Evolutionary conservation across 2,797 vertebrate genomes (phyloP).

Genomic region (Labroides dimidiatus): DNA sequence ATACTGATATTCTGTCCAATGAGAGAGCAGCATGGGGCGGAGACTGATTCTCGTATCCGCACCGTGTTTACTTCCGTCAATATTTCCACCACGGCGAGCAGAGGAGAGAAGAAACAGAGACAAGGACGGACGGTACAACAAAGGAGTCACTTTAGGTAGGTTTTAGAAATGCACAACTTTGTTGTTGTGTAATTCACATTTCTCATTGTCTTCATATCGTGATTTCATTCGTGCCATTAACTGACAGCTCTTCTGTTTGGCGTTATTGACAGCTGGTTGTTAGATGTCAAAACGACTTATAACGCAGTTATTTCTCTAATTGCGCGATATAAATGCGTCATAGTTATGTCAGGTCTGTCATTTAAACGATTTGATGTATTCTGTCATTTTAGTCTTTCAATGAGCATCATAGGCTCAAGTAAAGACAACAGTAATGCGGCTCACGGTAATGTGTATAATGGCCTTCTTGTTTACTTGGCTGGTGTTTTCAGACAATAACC

Average conservation of each 20-base stretch:
- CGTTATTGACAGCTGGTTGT: neutral
- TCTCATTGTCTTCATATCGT: neutral
- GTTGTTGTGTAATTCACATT: fast-evolving
- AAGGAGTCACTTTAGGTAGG: slow-evolving; percentile 56
- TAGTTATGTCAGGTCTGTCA: slow-evolving; percentile 2
- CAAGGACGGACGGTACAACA: slow-evolving; percentile 11
- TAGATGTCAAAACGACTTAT: neutral
- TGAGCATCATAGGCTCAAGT: neutral
- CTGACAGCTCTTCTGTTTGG: slow-evolving; percentile 38
- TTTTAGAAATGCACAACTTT: neutral
- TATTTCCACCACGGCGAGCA: slow-evolving; percentile 51
- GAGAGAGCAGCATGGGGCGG: slow-evolving; percentile 43
- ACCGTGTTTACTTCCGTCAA: slow-evolving; percentile 81
- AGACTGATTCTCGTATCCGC: neutral
- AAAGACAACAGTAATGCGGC: no score
- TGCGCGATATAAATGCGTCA: slow-evolving; percentile 23
- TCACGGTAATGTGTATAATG: neutral
- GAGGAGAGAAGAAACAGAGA: slow-evolving; percentile 10
- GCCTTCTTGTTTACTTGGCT: neutral
- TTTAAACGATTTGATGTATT: neutral
- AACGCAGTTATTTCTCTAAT: slow-evolving; percentile 21
- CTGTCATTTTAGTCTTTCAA: neutral
- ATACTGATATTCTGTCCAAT: slow-evolving; percentile 56
- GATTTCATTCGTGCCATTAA: neutral
- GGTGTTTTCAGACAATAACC: neutral